Percentiles rank a stretch among this genome's conserved stretches.
phyloP scores from a whole-genome alignment of 2,888 invertebrate species.

The Nomada fucata region DNA sequence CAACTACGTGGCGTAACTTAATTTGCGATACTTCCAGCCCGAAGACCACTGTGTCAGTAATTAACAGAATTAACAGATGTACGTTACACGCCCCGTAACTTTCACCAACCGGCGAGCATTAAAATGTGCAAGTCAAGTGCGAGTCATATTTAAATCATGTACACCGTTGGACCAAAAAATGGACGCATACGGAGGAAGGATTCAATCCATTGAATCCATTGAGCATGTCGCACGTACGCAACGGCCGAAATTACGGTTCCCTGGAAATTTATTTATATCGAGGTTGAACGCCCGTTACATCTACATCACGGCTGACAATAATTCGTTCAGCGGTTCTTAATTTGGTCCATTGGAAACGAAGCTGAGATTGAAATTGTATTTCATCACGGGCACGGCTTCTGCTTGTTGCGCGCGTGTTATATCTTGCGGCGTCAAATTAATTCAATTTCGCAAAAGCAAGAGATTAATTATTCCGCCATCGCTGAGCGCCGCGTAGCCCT shows the following conservation, averaged over 20 bases:
- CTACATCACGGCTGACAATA: too few relatives aligned
- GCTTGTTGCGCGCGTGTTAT: not conserved
- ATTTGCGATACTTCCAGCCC: slow-evolving; percentile 45
- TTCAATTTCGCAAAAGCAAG: not conserved
- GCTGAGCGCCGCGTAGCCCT: too few relatives aligned
- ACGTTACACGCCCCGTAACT: not conserved
- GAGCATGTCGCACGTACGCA: too few relatives aligned
- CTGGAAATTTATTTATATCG: too few relatives aligned
- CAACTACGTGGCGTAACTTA: slow-evolving; percentile 67
- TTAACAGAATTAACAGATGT: slow-evolving; percentile 53
- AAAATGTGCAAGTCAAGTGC: slow-evolving; percentile 11
- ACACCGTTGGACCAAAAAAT: not conserved
- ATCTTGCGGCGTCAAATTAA: not conserved
- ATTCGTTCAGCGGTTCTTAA: too few relatives aligned
- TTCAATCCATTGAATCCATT: too few relatives aligned
- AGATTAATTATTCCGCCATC: slow-evolving; percentile 2
- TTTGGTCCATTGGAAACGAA: not conserved
- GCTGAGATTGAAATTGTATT: not conserved
- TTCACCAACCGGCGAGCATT: not conserved
- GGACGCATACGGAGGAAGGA: too few relatives aligned
- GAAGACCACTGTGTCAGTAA: slow-evolving; percentile 56
- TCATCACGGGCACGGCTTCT: not conserved
- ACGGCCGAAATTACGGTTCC: too few relatives aligned
- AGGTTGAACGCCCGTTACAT: too few relatives aligned
- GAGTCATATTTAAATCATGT: not conserved